Conservation (phyloP, 2,888 invertebrate genomes). For the Dorcus hopei region DNA sequence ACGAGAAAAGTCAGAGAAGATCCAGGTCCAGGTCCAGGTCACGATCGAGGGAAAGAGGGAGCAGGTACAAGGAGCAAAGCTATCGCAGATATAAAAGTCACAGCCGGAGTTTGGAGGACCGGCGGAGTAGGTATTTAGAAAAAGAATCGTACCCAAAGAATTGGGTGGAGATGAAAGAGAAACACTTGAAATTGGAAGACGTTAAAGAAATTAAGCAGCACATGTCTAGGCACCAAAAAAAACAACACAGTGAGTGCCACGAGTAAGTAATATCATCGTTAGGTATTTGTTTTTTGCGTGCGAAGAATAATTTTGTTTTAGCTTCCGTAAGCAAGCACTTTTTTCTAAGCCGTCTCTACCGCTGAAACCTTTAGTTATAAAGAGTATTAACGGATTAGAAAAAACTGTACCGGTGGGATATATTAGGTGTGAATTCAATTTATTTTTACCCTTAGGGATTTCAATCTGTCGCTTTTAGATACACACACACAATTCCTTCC, state of each 20-base stretch:
- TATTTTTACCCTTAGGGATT: not conserved
- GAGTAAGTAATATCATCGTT: constrained; percentile 23
- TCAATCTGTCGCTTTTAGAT: constrained; percentile 28
- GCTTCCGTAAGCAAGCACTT: constrained; percentile 29
- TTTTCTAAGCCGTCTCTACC: constrained; percentile 35
- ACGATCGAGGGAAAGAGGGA: constrained; percentile 14
- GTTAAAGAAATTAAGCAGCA: constrained; percentile 15
- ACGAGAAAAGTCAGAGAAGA: not conserved
- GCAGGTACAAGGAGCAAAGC: constrained; percentile 1
- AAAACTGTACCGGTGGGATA: constrained; percentile 32
- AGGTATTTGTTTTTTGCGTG: constrained; percentile 13
- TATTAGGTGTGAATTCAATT: constrained; percentile 32
- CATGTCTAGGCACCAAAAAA: not conserved
- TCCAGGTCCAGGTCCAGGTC: constrained; percentile 14
- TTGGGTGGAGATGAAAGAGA: constrained; percentile 26
- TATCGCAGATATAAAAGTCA: constrained; percentile 7
- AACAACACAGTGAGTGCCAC: constrained; percentile 1
- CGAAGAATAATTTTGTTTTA: constrained; percentile 13
- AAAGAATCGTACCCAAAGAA: constrained; percentile 20
- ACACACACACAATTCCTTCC: constrained; percentile 33
- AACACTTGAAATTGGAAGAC: constrained; percentile 21
- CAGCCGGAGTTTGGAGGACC: constrained; percentile 13
- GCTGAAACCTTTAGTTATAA: constrained; percentile 31
- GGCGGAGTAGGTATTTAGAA: constrained; percentile 7
- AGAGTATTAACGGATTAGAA: constrained; percentile 29